Percentiles rank a stretch among this genome's conserved stretches.
phyloP scores from a whole-genome alignment of 2,888 invertebrate genomes.

The Marasmarcha lunaedactyla region DNA sequence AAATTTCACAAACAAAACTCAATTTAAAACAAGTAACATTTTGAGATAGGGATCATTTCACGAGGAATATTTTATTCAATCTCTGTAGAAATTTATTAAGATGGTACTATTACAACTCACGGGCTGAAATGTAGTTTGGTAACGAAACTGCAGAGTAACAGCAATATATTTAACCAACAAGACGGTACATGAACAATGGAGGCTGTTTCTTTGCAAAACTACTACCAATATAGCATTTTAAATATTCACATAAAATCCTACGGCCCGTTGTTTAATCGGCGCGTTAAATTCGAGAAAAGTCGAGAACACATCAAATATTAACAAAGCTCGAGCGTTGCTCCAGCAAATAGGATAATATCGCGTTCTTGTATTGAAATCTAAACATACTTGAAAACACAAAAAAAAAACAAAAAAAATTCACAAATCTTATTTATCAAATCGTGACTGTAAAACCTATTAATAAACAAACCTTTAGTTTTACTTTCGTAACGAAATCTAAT shows the following conservation, averaged over 20 bases:
- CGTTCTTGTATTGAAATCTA: conserved; percentile 53
- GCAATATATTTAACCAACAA: conserved; percentile 28
- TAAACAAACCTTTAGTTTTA: conserved; percentile 61
- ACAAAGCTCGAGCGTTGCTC: conserved; percentile 52
- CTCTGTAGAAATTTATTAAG: not conserved
- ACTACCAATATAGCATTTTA: conserved; percentile 65
- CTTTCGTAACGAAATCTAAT: conserved; percentile 61
- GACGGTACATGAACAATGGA: conserved; percentile 32
- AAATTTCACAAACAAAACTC: no score
- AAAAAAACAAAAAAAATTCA: conserved; percentile 33
- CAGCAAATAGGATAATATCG: conserved; percentile 57
- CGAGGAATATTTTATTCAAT: not conserved
- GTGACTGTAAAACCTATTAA: conserved; percentile 43
- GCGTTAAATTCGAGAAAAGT: conserved; percentile 67
- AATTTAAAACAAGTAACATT: no score
- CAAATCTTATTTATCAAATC: conserved; percentile 36
- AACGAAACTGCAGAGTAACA: conserved; percentile 1
- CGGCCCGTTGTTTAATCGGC: conserved; percentile 63
- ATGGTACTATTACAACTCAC: not conserved
- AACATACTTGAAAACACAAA: not conserved
- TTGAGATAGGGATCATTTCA: no score
- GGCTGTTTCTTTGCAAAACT: conserved; percentile 42
- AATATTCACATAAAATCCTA: conserved; percentile 66
- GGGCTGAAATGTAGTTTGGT: conserved; percentile 1
- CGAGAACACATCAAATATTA: conserved; percentile 68